Base-by-base conservation (phyloP, 1,140 invertebrate genomes). In the Drosophila fuyamai region DNA sequence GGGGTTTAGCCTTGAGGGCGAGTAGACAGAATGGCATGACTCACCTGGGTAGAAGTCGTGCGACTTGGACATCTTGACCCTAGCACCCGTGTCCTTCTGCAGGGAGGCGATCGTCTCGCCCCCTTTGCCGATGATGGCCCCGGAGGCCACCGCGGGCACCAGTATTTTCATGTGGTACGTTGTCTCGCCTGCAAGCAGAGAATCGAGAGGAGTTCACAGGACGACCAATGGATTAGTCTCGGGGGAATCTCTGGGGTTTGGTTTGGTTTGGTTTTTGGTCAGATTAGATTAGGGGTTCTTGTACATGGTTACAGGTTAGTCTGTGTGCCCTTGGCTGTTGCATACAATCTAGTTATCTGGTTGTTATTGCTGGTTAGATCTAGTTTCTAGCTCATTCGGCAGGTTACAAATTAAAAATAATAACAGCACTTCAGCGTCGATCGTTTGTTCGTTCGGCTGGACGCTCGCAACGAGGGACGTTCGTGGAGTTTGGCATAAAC, bases 41-140 rank as follows among this genome's bases (percentile, higher is more conserved):
- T 94, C 94, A 98, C 98, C 98, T 94, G 98, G 98, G 95, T 99
- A 99, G 93, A 98, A 99, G 93, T 99, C 98, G 92, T 98, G 98
- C 14, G 97, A 97, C 94, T 99, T 99, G 70, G 98, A 99, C 98
- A 99, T 99, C 94, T 99, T 99, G 63, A 99, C 97, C 81, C 97
- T 95, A 76, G 98, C 97, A 84, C 97, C 97, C 43, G 97, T 97
- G 92, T 99, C 98, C 93, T 98, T 98, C 93, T 99, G 98, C 81
- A 99, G 93, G 92, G 98, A 97, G 78, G 97, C 98, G 93, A 99
- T 99, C 27, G 98, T 98, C 93, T 99, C 98, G 63, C 98, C 98
- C 14, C 98, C 98, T 94, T 99, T 99, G 73, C 98, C 98, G 92
- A 99, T 99, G 92, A 99, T 99, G 86, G 98, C 97, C 68, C 98